Evolutionary conservation across 1,140 invertebrate species (phyloP), one percentile per base, ranked within the genome.

Genomic region (Calycopis cecrops): DNA sequence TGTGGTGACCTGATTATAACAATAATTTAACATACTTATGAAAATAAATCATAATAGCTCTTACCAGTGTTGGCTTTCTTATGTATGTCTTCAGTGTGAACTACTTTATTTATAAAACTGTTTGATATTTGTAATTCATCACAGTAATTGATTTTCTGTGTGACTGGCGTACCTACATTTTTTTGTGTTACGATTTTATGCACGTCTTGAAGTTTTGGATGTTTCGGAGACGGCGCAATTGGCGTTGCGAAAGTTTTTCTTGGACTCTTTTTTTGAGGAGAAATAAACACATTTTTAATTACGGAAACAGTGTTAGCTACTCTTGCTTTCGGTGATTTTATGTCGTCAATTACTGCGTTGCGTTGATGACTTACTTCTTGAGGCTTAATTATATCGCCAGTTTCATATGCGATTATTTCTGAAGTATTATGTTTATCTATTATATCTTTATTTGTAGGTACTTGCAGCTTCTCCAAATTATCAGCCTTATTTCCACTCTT

Each of bases 121-220:
- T 60, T 57, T 49, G 58, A 53, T 16, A 71, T 67, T 40, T 61
- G 63, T n/a, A 71, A 42, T 57, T 74, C 71, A 60, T 63, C 69
- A 47, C 61, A 69, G 42, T 71, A 66, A 63, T 61, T 63, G 14
- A 74, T 65, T 59, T 61, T 69, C 37, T 65, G 64, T 14, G 59
- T 55, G 16, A 63, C 47, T 14, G 63, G 65, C 1, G 65, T 62
- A 28, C 40, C 37, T 40, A 40, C 55, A 16, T 48, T 52, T 18
- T 35, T 63, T n/a, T 59, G 59, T 14, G 56, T 55, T 11, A 35
- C 9, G 14, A 11, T 38, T n/a, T 53, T 60, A 49, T 65, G 61
- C 11, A 44, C 40, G 47, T 59, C 54, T 17, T 52, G 4, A 47
- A 16, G 60, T 48, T 55, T 68, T 17, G 51, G 54, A 16, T 57